These are phyloP conservation scores for Leptocoma aspasia DNA, from an alignment of 2,113 vertebrate genomes.

Conservation along the genomic window DNA sequence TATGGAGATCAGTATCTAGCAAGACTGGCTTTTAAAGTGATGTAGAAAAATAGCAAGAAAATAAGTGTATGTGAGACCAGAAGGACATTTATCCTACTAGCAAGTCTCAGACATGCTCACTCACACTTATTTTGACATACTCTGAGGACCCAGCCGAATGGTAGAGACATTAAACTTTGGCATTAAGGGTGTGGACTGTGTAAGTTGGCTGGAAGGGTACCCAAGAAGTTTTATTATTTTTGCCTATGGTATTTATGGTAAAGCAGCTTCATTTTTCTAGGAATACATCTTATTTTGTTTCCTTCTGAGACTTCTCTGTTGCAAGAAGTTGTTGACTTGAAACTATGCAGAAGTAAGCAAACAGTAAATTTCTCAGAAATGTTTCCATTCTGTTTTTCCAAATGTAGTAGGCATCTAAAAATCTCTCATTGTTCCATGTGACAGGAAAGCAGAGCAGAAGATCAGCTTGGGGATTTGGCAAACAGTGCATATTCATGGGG, in stretches of 20 bases:
- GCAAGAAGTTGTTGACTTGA: neutral
- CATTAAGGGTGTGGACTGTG: neutral
- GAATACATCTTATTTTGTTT: neutral
- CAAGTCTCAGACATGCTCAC: neutral
- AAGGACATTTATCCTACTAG: neutral
- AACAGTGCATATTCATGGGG: neutral
- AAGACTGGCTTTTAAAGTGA: neutral
- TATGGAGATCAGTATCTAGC: neutral
- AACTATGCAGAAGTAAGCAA: neutral
- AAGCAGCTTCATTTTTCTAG: constrained; percentile 6
- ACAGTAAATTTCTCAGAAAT: neutral
- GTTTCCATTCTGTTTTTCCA: neutral
- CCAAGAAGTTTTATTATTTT: neutral
- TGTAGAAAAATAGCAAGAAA: neutral
- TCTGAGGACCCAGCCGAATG: neutral
- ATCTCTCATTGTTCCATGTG: neutral
- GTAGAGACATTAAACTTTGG: constrained; percentile 5
- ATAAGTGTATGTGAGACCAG: neutral
- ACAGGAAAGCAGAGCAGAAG: neutral
- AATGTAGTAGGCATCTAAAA: neutral
- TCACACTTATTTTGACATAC: neutral
- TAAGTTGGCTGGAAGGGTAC: neutral
- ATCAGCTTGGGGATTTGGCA: neutral
- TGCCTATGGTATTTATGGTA: neutral
- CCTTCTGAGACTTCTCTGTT: neutral